Evolutionary conservation across 2,797 vertebrate species (phyloP).

Genomic region (Alosa sapidissima): DNA sequence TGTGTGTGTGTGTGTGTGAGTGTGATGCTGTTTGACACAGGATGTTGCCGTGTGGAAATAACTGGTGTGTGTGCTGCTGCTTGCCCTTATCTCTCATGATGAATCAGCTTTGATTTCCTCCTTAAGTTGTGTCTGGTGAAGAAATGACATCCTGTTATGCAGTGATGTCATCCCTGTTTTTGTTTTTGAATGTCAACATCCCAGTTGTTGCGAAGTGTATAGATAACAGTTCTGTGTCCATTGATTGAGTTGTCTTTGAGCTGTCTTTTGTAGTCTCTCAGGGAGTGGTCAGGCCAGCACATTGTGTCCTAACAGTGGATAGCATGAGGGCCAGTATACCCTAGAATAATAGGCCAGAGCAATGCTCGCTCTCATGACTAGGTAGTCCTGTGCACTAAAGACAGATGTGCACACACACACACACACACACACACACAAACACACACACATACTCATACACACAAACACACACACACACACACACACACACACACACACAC

Average conservation of each 20-base stretch:
- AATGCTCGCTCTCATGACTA: neutral
- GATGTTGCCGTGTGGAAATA: neutral
- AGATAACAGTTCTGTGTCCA: neutral
- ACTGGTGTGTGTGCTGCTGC: neutral
- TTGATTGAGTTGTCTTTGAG: neutral
- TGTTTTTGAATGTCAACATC: neutral
- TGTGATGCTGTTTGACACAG: neutral
- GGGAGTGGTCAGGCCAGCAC: neutral
- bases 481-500: too few relatives aligned
- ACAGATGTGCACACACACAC: neutral
- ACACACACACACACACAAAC: too few relatives aligned
- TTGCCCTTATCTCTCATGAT: neutral
- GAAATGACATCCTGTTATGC: neutral
- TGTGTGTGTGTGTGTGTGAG: slow-evolving; percentile 1
- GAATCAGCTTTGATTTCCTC: neutral
- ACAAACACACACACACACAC: neutral
- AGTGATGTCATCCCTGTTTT: neutral
- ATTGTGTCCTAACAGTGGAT: too few relatives aligned
- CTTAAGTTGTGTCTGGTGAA: neutral
- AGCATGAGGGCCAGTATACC: neutral
- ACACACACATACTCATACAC: neutral
- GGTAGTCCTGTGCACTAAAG: neutral
- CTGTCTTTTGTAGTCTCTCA: neutral
- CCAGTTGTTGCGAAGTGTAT: neutral
- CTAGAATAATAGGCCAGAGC: neutral